Evolutionary conservation across 64 coral and sea anemone species (phyloP).

Genomic region (Stichodactyla mertensii): DNA sequence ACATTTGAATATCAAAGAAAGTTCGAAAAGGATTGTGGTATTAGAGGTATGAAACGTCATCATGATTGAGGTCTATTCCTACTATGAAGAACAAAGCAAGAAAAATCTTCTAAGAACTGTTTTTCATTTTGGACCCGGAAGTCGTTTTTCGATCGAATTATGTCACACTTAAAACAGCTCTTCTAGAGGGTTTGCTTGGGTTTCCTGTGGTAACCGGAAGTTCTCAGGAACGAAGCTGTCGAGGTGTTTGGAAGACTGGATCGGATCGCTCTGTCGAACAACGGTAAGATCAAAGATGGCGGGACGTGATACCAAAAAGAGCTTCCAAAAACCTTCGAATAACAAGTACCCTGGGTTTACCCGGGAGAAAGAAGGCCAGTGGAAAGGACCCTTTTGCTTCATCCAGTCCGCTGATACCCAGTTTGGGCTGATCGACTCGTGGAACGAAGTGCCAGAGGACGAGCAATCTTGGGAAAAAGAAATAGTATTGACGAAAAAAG

Average conservation of each 20-base stretch:
- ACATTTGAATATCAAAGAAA: no score
- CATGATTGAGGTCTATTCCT: no score
- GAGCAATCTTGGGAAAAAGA: slow-evolving; percentile 82
- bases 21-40: no score
- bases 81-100: no score
- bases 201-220: not conserved
- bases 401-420: slow-evolving; percentile 95
- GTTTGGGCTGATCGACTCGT: slow-evolving; percentile 90
- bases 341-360: slow-evolving; percentile 77
- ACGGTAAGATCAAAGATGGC: slow-evolving; percentile 41
- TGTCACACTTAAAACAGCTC: no score
- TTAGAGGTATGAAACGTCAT: no score
- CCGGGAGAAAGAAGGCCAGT: slow-evolving; percentile 77
- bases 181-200: not conserved
- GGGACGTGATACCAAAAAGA: slow-evolving; percentile 37
- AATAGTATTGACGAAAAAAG: slow-evolving; percentile 75
- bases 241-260: not conserved
- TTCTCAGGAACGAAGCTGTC: not conserved
- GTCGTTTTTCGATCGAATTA: no score
- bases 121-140: no score
- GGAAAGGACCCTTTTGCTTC: slow-evolving; percentile 91
- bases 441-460: slow-evolving; percentile 77
- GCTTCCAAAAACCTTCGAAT: slow-evolving; percentile 45
- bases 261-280: not conserved
- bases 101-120: no score